Evolutionary conservation across 2,888 invertebrate species (phyloP).

Genomic region (Bembecia ichneumoniformis): DNA sequence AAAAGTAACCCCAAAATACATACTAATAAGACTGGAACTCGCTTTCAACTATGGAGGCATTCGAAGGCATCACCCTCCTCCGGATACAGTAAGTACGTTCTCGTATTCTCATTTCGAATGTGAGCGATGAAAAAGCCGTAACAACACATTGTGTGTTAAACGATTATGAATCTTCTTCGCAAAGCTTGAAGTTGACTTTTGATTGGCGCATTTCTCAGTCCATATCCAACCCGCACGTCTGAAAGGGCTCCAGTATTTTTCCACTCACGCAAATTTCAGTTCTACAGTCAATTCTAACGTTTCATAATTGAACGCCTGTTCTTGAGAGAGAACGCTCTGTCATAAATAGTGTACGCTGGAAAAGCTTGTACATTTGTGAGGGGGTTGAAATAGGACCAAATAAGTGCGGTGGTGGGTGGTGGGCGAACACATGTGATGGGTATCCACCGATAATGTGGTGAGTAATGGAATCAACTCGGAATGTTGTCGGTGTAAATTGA

Average conservation of each 20-base stretch:
- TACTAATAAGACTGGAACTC: slow-evolving; percentile 29
- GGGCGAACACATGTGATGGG: slow-evolving; percentile 17
- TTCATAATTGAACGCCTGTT: slow-evolving; percentile 22
- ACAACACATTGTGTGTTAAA: slow-evolving; percentile 19
- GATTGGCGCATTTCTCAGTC: slow-evolving; percentile 15
- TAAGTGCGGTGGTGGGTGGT: neutral
- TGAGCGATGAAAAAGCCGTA: slow-evolving; percentile 26
- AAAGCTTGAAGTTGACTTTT: slow-evolving; percentile 26
- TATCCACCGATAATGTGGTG: slow-evolving; percentile 12
- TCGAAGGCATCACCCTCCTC: slow-evolving; percentile 17
- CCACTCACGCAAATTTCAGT: slow-evolving; percentile 15
- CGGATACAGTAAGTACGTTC: slow-evolving; percentile 25
- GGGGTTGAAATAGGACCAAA: slow-evolving; percentile 4
- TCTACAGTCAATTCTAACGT: slow-evolving; percentile 18
- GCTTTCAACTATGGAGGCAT: slow-evolving; percentile 6
- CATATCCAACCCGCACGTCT: neutral
- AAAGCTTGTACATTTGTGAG: slow-evolving; percentile 35
- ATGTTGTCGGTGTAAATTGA: slow-evolving; percentile 27
- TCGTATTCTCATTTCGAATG: slow-evolving; percentile 24
- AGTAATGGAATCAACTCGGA: neutral
- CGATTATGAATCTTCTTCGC: slow-evolving; percentile 33
- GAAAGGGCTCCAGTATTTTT: neutral
- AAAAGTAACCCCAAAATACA: slow-evolving; percentile 22
- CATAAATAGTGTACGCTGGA: slow-evolving; percentile 29
- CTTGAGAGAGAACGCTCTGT: slow-evolving; percentile 28